Base-by-base conservation (phyloP, 2,797 vertebrate genomes). In the Anas acuta region DNA sequence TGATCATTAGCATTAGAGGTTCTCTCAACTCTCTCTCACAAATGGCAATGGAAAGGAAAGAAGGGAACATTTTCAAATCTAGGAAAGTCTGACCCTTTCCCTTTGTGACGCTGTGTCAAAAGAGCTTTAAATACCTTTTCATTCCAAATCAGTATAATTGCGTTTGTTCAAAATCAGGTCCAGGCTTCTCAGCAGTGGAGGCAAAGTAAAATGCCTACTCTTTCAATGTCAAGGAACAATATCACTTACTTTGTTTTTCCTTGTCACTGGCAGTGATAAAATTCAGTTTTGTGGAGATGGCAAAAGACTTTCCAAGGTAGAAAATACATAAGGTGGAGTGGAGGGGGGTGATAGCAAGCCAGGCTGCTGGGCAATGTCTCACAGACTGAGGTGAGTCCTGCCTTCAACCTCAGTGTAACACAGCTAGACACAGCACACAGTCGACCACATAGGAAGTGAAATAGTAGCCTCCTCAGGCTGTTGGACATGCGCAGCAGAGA, bases 111-210 rank as follows among this genome's bases (percentile, higher is more conserved):
- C 74, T 71, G 35, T 89, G 67, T 96, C 93, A 95, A 96, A 96
- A 92, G 90, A 96, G 83, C 74, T 95, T 89, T 95, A 94, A 95
- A 96, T 92, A 75, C 49, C 91, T 84, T 96, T 95, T 96, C 92
- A 95, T 87, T 94, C 72, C 57, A 85, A 95, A 95, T 92, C 80
- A 77, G 47, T 93, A 82, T 93, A 95, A 95, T 94, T 95, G 90
- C 88, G 76, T 96, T 96, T 96, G 92, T 95, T 94, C 90, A 77
- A 94, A 95, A 95, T 47, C 94, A 92, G 71, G 71, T 84, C 64
- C 43, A 76, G 56, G 64, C 41, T 84, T 86, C 83, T 78, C 49
- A 92, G 83, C 64, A 76, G 39, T n/a, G 53, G 47, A 76, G 43
- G 47, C 51, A 87, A 87, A 87, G 41, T 54, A 82, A 93, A 87